phyloP scores from a whole-genome alignment of 2,113 vertebrate genomes.

The Vulpes lagopus region DNA sequence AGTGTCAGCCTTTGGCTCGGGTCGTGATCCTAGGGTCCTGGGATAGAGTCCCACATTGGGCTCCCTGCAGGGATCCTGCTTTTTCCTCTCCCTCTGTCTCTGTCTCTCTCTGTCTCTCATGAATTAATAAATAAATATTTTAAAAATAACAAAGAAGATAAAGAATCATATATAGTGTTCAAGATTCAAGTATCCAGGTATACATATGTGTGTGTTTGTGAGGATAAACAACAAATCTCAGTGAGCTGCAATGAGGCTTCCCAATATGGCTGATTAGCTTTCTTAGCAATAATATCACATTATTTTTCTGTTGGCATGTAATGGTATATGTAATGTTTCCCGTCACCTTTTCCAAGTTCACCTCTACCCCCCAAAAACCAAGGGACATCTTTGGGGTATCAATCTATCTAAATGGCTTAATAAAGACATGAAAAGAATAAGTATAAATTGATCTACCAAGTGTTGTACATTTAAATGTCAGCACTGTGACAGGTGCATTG shows the following conservation, averaged over 20 bases:
- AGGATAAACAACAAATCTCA: not conserved
- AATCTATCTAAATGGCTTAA: not conserved
- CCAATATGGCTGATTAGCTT: accelerated
- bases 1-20: too few species aligned
- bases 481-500: not conserved
- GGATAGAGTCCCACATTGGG: too few species aligned
- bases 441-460: not conserved
- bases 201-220: not conserved
- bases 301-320: not conserved
- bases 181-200: not conserved
- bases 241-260: not conserved
- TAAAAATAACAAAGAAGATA: not conserved
- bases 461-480: not conserved
- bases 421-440: not conserved
- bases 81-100: too few species aligned
- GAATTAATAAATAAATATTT: too few species aligned
- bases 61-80: too few species aligned
- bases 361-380: not conserved
- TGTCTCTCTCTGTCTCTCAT: too few species aligned
- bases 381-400: too few species aligned
- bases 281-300: not conserved
- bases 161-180: not conserved
- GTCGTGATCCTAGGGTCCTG: too few species aligned
- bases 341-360: not conserved
- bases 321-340: not conserved